Evolutionary conservation across 2,113 vertebrate species (phyloP).

Genomic region (Anseranas semipalmata): DNA sequence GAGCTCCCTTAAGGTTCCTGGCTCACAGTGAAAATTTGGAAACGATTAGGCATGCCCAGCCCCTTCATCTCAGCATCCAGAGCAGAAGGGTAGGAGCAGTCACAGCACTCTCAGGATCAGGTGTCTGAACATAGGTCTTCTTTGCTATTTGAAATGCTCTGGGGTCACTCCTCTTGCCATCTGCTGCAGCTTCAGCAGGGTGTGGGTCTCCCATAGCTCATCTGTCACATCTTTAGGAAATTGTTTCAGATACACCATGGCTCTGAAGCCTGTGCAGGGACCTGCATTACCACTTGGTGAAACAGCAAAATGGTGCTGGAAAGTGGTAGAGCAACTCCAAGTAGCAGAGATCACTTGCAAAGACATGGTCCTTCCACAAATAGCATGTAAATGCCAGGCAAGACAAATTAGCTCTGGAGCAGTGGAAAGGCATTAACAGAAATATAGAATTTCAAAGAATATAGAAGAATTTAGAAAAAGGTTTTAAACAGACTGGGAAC

Average conservation of each 20-base stretch:
- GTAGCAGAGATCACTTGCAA: background rate
- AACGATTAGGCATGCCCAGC: background rate
- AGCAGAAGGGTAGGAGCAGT: background rate
- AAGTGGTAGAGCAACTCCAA: background rate
- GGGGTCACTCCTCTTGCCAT: background rate
- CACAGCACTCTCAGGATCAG: background rate
- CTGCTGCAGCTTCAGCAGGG: background rate
- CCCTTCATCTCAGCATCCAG: background rate
- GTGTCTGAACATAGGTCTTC: background rate
- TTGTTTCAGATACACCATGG: background rate
- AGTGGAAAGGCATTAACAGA: constrained; percentile 37
- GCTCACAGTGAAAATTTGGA: background rate
- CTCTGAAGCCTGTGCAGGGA: background rate
- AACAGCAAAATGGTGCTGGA: background rate
- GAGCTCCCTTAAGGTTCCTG: background rate
- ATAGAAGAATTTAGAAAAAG: background rate
- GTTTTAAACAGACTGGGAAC: background rate
- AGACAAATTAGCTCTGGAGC: constrained; percentile 70
- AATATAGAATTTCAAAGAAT: too few species aligned
- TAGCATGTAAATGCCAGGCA: background rate
- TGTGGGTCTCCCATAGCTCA: background rate
- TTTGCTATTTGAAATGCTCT: background rate
- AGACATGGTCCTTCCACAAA: background rate
- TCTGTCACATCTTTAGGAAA: background rate
- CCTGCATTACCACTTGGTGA: background rate